Evolutionary conservation across 2,797 vertebrate species (phyloP).

Genomic region (Amphiprion clarkii): DNA sequence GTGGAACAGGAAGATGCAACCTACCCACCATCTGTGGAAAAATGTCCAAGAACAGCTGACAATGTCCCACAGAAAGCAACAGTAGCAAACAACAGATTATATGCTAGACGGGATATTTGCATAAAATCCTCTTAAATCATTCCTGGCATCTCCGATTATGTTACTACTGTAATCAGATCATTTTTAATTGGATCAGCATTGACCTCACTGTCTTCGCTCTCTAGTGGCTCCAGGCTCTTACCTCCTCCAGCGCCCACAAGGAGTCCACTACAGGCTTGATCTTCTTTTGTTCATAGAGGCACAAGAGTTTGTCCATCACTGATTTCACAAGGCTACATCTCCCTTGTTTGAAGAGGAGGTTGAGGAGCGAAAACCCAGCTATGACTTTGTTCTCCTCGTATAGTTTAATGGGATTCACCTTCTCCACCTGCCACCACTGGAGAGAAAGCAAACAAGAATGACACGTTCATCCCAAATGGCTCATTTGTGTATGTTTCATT

Average conservation of each 20-base stretch:
- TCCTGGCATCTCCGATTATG: conserved; percentile 4
- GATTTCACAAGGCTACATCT: conserved; percentile 87
- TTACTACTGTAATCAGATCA: conserved; percentile 4
- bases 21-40: conserved; percentile 73
- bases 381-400: conserved; percentile 99
- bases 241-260: conserved; percentile 98
- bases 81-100: conserved; percentile 46
- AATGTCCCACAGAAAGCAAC: conserved; percentile 37
- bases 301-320: conserved; percentile 92
- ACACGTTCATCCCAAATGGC: conserved; percentile 8
- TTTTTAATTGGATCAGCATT: conserved; percentile 5
- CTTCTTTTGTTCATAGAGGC: conserved; percentile 92
- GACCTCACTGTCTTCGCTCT: conserved; percentile 2
- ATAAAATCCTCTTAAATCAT: conserved; percentile 16
- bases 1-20: conserved; percentile 61
- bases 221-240: conserved; percentile 76
- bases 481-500: conserved; percentile 32
- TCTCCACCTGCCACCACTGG: conserved; percentile 99
- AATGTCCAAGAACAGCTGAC: conserved; percentile 67
- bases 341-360: conserved; percentile 97
- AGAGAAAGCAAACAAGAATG: conserved; percentile 29
- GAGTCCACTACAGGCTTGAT: conserved; percentile 98
- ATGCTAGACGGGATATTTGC: conserved; percentile 13
- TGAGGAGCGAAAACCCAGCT: conserved; percentile 97
- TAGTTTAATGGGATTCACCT: conserved; percentile 99